Conservation (phyloP, 2,797 vertebrate species). For the Paratrypauchen microcephalus region DNA sequence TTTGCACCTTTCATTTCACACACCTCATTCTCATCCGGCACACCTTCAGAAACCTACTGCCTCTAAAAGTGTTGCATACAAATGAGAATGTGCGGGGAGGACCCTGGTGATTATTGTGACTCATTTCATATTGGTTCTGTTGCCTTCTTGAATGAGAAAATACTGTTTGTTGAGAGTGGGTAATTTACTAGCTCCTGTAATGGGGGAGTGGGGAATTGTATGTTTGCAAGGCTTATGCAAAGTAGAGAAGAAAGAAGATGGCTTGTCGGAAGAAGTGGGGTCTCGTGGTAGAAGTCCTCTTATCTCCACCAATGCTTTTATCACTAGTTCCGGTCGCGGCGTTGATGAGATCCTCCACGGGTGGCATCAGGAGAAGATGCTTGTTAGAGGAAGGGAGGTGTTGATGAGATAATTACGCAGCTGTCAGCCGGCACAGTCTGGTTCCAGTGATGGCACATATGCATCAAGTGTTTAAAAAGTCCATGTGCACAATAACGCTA, state of each 20-base stretch:
- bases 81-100: slow-evolving; percentile 2
- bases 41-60: slow-evolving; percentile 6
- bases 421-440: slow-evolving; percentile 59
- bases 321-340: slow-evolving; percentile 41
- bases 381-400: slow-evolving; percentile 63
- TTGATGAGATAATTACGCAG: slow-evolving; percentile 72
- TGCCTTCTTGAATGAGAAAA: slow-evolving; percentile 21
- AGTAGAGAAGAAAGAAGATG: slow-evolving; percentile 29
- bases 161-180: slow-evolving; percentile 24
- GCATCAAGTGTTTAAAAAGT: slow-evolving; percentile 13
- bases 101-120: slow-evolving; percentile 19
- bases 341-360: slow-evolving; percentile 44
- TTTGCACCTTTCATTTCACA: slow-evolving; percentile 31
- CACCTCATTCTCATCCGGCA: slow-evolving; percentile 23
- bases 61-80: slow-evolving; percentile 3
- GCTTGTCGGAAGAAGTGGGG: slow-evolving; percentile 1
- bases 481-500: slow-evolving; percentile 15
- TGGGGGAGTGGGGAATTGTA: slow-evolving; percentile 42
- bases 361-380: slow-evolving; percentile 46
- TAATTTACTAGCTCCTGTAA: slow-evolving; percentile 43
- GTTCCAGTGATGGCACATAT: slow-evolving; percentile 26
- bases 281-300: slow-evolving; percentile 44
- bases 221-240: slow-evolving; percentile 30
- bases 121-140: slow-evolving; percentile 28
- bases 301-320: slow-evolving; percentile 59